Base-by-base conservation (phyloP, 2,113 vertebrate genomes). In the Onychostoma macrolepis region DNA sequence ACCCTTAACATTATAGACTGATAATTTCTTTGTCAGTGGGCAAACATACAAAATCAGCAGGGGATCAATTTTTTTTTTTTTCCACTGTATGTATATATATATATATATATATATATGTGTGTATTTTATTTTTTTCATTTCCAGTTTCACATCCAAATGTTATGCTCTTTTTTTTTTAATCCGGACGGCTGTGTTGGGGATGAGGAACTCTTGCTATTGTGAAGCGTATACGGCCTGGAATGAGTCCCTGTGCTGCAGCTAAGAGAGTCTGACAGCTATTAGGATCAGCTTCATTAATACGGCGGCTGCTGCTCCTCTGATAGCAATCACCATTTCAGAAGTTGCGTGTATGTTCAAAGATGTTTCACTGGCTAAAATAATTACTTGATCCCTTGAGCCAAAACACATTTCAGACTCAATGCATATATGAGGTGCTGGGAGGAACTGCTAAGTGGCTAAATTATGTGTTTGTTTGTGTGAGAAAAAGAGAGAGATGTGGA, bases 401-500 rank as follows among this genome's bases (percentile, higher is more conserved):
- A 63, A 50, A 56, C n/a, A 45, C 28, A 67, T 76, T 75, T 78
- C 71, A 28, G 48, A 45, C 19, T 74, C 19, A 43, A 48, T 83
- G 74, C 36, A 36, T 58, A 43, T 12, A 71, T 43, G 38, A 74
- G 56, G 21, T 75, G 63, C 69, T 76, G 77, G 61, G 86, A 43
- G 81, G 13, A 48, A 28, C 84, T 69, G 30, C 53, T 75, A 74
- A 75, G 69, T 72, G 48, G 48, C 72, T 77, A 83, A 77, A 80
- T 67, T 36, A 83, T 85, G 71, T 69, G 80, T 79, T 65, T 76
- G 43, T 79, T 26, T 56, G 48, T 45, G 72, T 15, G 72, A 38
- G 17, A 63, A 80, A 79, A 21, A n/a, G 82, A 83, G 77, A 63
- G 43, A 56, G 81, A 91, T 92, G 76, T 88, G 84, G 38, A 83